Evolutionary conservation across 2,888 invertebrate species (phyloP).

Genomic region (Entomobrya multifasciata): DNA sequence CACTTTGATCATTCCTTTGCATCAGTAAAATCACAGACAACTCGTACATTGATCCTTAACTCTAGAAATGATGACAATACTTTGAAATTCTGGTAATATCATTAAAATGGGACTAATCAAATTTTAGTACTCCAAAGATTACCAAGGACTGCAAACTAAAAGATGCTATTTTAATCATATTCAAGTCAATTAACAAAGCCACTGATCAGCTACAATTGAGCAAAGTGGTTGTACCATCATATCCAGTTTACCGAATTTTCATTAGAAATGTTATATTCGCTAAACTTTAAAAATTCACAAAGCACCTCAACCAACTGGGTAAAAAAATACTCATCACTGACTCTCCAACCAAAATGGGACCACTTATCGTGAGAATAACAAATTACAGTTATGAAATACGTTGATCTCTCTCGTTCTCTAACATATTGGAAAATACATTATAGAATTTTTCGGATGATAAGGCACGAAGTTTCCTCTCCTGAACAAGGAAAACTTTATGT

Average conservation of each 20-base stretch:
- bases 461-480: background rate
- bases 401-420: constrained; percentile 59
- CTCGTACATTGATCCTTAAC: too few species aligned
- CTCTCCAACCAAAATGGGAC: constrained; percentile 54
- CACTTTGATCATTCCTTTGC: background rate
- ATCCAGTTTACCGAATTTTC: background rate
- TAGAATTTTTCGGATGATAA: background rate
- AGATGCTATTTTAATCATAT: too few species aligned
- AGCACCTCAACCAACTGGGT: background rate
- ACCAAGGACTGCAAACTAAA: too few species aligned
- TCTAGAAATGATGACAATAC: too few species aligned
- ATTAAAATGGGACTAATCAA: too few species aligned
- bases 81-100: too few species aligned
- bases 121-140: too few species aligned
- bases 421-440: constrained; percentile 2
- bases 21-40: background rate
- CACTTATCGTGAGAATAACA: constrained; percentile 10
- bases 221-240: background rate
- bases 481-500: background rate
- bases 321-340: constrained; percentile 28
- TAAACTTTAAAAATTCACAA: too few species aligned
- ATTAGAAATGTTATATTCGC: background rate
- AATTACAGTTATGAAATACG: constrained; percentile 38
- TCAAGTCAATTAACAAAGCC: too few species aligned
- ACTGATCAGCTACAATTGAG: too few species aligned